Evolutionary conservation across 2,113 vertebrate species (phyloP), one percentile per base, ranked within the genome.

Genomic region (Pluvianellus socialis): DNA sequence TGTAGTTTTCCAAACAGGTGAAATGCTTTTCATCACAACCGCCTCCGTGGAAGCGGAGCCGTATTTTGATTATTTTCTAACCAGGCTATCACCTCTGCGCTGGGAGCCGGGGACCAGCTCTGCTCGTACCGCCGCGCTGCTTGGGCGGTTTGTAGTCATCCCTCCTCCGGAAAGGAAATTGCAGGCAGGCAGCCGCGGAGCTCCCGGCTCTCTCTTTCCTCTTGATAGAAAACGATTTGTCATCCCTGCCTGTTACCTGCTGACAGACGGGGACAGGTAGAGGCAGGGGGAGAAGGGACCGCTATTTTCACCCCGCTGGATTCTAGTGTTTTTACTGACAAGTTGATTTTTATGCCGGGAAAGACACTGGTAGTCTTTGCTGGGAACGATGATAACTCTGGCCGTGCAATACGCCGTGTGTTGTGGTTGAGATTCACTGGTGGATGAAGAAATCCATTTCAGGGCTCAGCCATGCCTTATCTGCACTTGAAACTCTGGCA

Each of bases 11-110:
- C 95, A 86, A 88, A 88, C 93, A 52, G 62, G 38, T 80, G 58
- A 98, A 96, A 92, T 63, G 94, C 94, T 95, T 94, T 92, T 86
- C 88, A 77, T 95, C 82, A 73, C 92, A 82, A 15, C 87, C 45
- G n/a, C 90, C 94, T 94, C 86, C 52, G 33, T 52, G 79, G 96
- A 71, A 92, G 81, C 76, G 94, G 91, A 94, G 97, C 96, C 1
- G 42, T 90, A n/a, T 79, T 95, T 93, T 91, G 93, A 79, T 88
- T 63, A 80, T 63, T 88, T 96, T 20, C 91, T 76, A 86, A 62
- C 23, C 61, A 53, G 91, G 55, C 62, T 74, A 1, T 70, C 50
- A 83, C 23, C 21, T 44, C n/a, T 10, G 76, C 0, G 3, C 12
- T 40, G 85, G 80, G 88, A 96, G 88, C 73, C 26, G 49, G 86